Conservation (phyloP, 1,140 invertebrate species). For the Aphelinus certus region DNA sequence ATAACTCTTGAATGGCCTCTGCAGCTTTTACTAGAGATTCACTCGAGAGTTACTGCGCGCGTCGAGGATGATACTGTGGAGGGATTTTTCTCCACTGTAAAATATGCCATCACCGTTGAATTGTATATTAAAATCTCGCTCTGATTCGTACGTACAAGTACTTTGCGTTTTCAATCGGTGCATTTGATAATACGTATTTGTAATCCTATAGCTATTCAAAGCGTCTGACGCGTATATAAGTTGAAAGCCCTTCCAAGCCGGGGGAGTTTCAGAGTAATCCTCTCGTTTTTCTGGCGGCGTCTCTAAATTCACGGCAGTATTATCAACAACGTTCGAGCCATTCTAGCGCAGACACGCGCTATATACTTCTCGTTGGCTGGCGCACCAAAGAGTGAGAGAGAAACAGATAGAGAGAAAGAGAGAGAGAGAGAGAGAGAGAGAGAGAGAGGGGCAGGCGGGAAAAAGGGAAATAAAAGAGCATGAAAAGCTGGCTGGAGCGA, state of each 20-base stretch:
- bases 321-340: conserved; percentile 31
- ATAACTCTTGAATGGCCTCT: conserved; percentile 36
- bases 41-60: conserved; percentile 30
- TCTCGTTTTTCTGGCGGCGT: not conserved
- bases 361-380: not conserved
- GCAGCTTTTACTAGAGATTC: conserved; percentile 35
- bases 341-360: not conserved
- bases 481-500: conserved; percentile 39
- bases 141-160: not conserved
- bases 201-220: no score
- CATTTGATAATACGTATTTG: no score
- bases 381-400: not conserved
- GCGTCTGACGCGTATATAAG: no score
- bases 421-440: not conserved
- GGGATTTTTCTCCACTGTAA: conserved; percentile 22
- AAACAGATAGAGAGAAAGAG: not conserved
- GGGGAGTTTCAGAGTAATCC: not conserved
- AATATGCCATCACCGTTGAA: conserved; percentile 13
- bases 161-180: no score
- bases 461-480: conserved; percentile 40
- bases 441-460: conserved; percentile 1
- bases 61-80: conserved; percentile 12
- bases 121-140: conserved; percentile 9
- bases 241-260: not conserved
- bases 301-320: conserved; percentile 25